Conservation (phyloP, 2,113 vertebrate genomes). For the Zeus faber region DNA sequence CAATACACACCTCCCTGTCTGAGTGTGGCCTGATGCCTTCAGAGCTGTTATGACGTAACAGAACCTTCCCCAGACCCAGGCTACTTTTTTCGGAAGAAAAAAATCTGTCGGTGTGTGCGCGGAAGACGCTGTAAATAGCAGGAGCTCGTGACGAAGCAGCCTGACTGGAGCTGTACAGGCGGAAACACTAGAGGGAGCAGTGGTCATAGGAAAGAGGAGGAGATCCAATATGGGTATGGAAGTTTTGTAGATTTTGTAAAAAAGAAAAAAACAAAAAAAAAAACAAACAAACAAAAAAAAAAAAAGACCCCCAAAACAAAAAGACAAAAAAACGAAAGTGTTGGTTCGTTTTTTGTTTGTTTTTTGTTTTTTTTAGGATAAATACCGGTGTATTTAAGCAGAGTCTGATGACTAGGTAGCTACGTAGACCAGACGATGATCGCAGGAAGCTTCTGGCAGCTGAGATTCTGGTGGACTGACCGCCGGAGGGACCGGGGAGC, state of each 20-base stretch:
- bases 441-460: conserved; percentile 61
- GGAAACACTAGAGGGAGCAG: conserved; percentile 62
- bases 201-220: conserved; percentile 34
- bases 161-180: conserved; percentile 34
- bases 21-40: conserved; percentile 74
- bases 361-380: conserved; percentile 14
- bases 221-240: neutral
- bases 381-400: conserved; percentile 36
- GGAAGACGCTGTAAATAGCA: conserved; percentile 65
- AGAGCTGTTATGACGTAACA: conserved; percentile 46
- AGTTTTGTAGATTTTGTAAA: neutral
- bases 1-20: conserved; percentile 60
- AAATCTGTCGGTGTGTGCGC: too few species aligned
- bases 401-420: conserved; percentile 44
- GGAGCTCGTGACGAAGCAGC: conserved; percentile 22
- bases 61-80: conserved; percentile 23
- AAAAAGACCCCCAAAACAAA: too few species aligned
- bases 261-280: conserved; percentile 6
- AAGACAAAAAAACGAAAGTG: too few species aligned
- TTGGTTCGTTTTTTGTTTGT: conserved; percentile 23
- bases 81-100: too few species aligned
- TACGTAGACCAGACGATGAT: conserved; percentile 40
- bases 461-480: conserved; percentile 81
- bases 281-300: too few species aligned
- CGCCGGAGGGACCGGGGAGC: conserved; percentile 57